These are phyloP conservation scores for Gymnocephalus cernua DNA, from an alignment of 2,113 vertebrate species.

Conservation along the genomic window DNA sequence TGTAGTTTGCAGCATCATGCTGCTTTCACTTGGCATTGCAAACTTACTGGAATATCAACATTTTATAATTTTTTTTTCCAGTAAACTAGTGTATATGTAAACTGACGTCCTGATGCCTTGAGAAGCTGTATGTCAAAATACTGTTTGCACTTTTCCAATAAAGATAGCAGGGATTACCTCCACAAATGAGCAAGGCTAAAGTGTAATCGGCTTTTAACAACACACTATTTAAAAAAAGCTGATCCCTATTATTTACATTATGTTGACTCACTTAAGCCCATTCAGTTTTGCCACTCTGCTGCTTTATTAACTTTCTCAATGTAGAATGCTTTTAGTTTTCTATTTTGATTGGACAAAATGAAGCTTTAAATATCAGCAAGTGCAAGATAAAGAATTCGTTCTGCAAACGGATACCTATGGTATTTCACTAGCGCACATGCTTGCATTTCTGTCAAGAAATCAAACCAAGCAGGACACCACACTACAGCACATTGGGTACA, in stretches of 20 bases:
- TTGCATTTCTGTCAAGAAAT: not conserved
- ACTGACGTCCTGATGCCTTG: conserved; percentile 17
- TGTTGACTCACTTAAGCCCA: not conserved
- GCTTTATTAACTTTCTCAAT: not conserved
- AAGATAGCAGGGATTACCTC: not conserved
- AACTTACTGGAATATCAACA: not conserved
- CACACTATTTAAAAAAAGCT: not conserved
- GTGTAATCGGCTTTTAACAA: not conserved
- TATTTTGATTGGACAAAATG: not conserved
- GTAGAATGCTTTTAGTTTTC: not conserved
- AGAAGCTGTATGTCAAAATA: not conserved
- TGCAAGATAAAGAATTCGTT: not conserved
- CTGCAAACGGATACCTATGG: not conserved
- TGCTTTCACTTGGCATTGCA: conserved; percentile 5
- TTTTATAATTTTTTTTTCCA: not conserved
- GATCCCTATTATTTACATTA: not conserved
- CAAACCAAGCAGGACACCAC: not conserved
- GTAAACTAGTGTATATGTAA: conserved; percentile 17
- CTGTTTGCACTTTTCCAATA: conserved; percentile 27
- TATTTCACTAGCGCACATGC: not conserved
- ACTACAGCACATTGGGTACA: not conserved
- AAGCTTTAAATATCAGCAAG: not conserved
- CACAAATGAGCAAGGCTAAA: not conserved
- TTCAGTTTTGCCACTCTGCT: not conserved
- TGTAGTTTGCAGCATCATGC: not conserved